Evolutionary conservation across 2,888 invertebrate species (phyloP).

Genomic region (Mimumesa dahlbomi): DNA sequence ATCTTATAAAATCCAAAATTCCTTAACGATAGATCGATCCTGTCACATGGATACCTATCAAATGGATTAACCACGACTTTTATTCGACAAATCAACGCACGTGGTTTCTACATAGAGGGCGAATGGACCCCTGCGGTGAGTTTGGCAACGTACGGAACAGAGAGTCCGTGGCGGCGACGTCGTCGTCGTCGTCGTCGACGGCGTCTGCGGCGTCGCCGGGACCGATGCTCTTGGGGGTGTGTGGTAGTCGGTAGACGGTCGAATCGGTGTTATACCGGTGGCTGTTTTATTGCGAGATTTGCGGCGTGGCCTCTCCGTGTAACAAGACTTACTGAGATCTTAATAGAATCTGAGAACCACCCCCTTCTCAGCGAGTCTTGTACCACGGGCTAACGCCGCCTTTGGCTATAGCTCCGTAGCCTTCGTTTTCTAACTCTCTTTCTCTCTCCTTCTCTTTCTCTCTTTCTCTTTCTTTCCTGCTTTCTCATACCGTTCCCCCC

Average conservation of each 20-base stretch:
- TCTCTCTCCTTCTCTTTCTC: conserved; percentile 14
- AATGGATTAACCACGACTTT: too few species aligned
- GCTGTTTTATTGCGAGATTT: conserved; percentile 80
- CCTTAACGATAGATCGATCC: too few species aligned
- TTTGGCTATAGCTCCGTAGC: conserved; percentile 46
- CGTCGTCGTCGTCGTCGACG: conserved; percentile 22
- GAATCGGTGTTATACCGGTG: conserved; percentile 75
- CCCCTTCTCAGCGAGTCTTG: conserved; percentile 58
- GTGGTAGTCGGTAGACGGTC: conserved; percentile 48
- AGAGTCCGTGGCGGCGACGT: conserved; percentile 41
- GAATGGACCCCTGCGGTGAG: conserved; percentile 30
- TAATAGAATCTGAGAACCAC: conserved; percentile 80
- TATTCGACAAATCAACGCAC: too few species aligned
- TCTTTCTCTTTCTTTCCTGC: conserved; percentile 8
- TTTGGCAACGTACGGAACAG: conserved; percentile 53
- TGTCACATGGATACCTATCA: too few species aligned
- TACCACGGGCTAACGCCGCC: conserved; percentile 55
- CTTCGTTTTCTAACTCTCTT: conserved; percentile 43
- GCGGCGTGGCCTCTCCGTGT: conserved; percentile 77
- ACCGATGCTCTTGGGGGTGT: conserved; percentile 5
- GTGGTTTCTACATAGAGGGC: too few species aligned
- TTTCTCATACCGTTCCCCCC: conserved; percentile 36
- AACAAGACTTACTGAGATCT: conserved; percentile 80
- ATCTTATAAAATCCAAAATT: too few species aligned
- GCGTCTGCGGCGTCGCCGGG: conserved; percentile 13